A percentile compares a stretch with the other conserved stretches of the same genome.
Conservation (phyloP, 1,140 invertebrate species). For the Drosophila sucinea region DNA sequence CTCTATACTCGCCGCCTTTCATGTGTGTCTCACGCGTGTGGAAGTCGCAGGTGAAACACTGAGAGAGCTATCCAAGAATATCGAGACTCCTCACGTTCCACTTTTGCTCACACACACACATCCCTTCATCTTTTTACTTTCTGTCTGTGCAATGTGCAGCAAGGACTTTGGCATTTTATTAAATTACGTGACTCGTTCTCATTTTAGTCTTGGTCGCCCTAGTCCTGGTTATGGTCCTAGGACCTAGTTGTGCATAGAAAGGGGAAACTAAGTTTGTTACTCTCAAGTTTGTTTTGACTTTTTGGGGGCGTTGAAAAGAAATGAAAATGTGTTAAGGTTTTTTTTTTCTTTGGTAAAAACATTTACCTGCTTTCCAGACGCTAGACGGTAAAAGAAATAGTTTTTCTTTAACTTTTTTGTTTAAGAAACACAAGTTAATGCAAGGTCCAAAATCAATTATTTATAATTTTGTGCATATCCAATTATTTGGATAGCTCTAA, state of each 20-base stretch:
- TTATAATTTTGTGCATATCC: neutral
- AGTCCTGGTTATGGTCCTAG: slow-evolving; percentile 19
- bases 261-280: slow-evolving; percentile 51
- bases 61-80: neutral
- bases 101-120: slow-evolving; percentile 23
- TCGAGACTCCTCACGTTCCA: slow-evolving; percentile 43
- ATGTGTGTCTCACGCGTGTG: neutral
- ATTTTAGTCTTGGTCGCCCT: slow-evolving; percentile 1
- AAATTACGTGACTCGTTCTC: slow-evolving; percentile 64
- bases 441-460: slow-evolving; percentile 1
- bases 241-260: neutral
- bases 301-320: slow-evolving; percentile 62
- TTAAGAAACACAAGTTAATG: neutral
- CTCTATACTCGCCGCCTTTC: neutral
- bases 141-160: slow-evolving; percentile 53
- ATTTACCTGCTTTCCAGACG: neutral
- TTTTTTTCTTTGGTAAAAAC: slow-evolving; percentile 30
- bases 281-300: slow-evolving; percentile 24
- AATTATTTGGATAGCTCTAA: too few species aligned
- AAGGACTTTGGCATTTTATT: slow-evolving; percentile 74
- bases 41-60: slow-evolving; percentile 1
- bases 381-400: neutral
- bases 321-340: slow-evolving; percentile 71
- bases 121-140: slow-evolving; percentile 5
- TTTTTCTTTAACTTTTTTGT: neutral